Evolutionary conservation across 2,113 vertebrate species (phyloP), one percentile per base, ranked within the genome.

Genomic region (Scolopax mira): DNA sequence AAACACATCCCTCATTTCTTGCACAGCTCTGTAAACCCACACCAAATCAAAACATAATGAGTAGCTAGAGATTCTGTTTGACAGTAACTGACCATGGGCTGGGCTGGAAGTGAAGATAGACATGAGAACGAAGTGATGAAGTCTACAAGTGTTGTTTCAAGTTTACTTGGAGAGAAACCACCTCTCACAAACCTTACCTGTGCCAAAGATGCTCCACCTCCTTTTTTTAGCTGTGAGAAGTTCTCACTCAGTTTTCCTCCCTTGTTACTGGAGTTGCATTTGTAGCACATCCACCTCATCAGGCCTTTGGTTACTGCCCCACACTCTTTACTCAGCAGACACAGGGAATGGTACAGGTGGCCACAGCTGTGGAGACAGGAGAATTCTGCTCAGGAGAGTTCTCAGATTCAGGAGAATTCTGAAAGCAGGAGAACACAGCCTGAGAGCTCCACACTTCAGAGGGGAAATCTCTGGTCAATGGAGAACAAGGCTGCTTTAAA

Each of bases 341-440:
- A 99, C 94, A 99, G 98, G 1, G 99, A 97, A 94, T 99, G 99
- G 97, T 99, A 99, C 72, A 99, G 96, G 96, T 99, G 99, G 67
- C 99, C 99, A 96, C 99, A 99, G 97, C 99, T 99, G 96, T n/a
- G 88, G 85, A 91, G 94, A 51, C 79, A 93, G 96, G 57, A 77
- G 71, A 33, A 33, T 11, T 39, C 27, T 24, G 48, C 48, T 48
- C 48, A 48, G 21, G 46, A 48, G 46, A 48, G 21, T 11, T 48
- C 19, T 21, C 46, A 22, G 46, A 48, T 48, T 48, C 46, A 48
- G 46, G 46, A 48, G 21, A 48, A 22, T 48, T 48, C 46, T 27
- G 42, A 19, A 17, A 55, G 69, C 44, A 60, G 46, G 13, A 30
- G 54, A 65, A 37, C 7, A 3, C n/a, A 70, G 35, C 71, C 84